Base-by-base conservation (phyloP, 2,888 invertebrate genomes). In the Odiellus spinosus region DNA sequence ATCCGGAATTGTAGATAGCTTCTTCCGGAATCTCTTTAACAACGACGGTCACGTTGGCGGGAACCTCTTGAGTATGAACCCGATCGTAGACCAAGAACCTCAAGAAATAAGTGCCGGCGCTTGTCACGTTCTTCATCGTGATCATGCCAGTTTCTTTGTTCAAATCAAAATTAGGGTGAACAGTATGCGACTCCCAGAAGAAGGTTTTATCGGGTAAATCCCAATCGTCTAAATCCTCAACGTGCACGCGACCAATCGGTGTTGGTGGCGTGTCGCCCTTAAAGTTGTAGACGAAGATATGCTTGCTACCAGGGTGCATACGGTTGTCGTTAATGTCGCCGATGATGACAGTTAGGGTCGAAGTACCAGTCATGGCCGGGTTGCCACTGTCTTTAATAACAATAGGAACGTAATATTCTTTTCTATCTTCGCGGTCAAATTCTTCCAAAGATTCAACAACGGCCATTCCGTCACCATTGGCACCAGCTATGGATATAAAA, bases 291-390 rank as follows among this genome's bases (percentile, higher is more conserved):
- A 95, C 90, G 63, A 91, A 84, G 60, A 98, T 90, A 56, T 91
- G 68, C 71, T 96, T 96, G 3, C 85, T 82, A 1, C 96, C 98
- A 0, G 95, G 88, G 63, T 86, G 86, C 88, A 96, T 98, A 70
- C 90, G 87, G 67, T 96, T 95, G 65, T 96, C 96, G 66, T 98
- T 98, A 18, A 86, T 83, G 67, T 98, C 96, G 18, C 95, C 95
- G 59, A 98, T 95, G 43, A 93, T 86, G 20, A 96, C 87, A 0
- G 91, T 93, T 34, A 96, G 70, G 0, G 91, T 93, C 62, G 88
- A 88, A 10, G 93, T 93, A 53, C 91, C 93, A 14, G 88, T 87
- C 84, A 91, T 86, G 0, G 84, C 81, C n/a, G 91, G 90, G 56
- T 84, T 86, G 36, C 95, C 93, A 59, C 87, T 85, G 71, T 98